Conservation (phyloP, 1,140 invertebrate species). For the Drosophila prosaltans region DNA sequence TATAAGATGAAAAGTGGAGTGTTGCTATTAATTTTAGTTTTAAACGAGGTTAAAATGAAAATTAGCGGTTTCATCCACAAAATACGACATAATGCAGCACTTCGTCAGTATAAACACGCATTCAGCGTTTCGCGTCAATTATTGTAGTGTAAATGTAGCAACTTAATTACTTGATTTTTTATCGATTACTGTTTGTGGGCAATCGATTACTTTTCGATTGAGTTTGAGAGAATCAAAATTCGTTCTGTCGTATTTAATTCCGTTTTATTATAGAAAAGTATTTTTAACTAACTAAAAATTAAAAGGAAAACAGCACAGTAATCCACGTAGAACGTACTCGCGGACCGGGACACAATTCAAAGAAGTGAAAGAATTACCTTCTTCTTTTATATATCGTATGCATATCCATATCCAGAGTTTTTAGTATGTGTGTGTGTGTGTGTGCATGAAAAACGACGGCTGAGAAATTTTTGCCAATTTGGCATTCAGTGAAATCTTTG, state of each 20-base stretch:
- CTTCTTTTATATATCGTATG: constrained; percentile 27
- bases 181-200: background rate
- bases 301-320: constrained; percentile 10
- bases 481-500: constrained; percentile 69
- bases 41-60: too few relatives aligned
- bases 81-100: too few relatives aligned
- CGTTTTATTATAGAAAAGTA: constrained; percentile 12
- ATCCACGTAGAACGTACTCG: background rate
- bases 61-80: too few relatives aligned
- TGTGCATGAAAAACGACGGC: constrained; percentile 52
- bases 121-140: too few relatives aligned
- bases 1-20: too few relatives aligned
- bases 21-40: too few relatives aligned
- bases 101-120: too few relatives aligned
- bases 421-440: constrained; percentile 42
- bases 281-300: constrained; percentile 1
- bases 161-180: background rate
- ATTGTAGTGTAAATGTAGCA: too few relatives aligned
- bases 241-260: constrained; percentile 8
- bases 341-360: background rate
- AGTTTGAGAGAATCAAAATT: constrained; percentile 8
- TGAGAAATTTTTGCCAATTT: constrained; percentile 73
- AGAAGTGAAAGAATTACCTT: background rate
- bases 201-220: constrained; percentile 12
- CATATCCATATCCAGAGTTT: constrained; percentile 55